phyloP scores from a whole-genome alignment of 2,797 vertebrate species.

The Aselliscus stoliczkanus region DNA sequence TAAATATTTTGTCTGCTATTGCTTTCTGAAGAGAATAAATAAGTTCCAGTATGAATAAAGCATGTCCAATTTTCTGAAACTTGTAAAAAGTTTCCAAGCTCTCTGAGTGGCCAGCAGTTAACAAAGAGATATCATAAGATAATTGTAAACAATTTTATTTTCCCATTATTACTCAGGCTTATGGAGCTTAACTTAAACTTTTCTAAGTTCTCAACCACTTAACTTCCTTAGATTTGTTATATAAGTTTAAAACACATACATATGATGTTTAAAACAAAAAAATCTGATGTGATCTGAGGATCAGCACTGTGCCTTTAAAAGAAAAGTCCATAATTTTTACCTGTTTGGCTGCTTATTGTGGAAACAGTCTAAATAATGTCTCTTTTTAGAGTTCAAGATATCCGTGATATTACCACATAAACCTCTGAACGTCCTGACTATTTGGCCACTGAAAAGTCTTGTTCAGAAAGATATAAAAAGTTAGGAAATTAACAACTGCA shows the following conservation, averaged over 20 bases:
- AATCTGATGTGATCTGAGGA: background rate
- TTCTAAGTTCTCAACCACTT: background rate
- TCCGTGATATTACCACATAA: conserved; percentile 91
- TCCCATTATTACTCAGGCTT: background rate
- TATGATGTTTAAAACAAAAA: background rate
- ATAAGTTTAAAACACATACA: background rate
- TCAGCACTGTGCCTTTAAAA: background rate
- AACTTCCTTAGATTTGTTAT: background rate
- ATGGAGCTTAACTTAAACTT: background rate
- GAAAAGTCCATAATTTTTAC: background rate
- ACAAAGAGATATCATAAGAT: background rate
- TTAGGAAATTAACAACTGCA: conserved; percentile 85
- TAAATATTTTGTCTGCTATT: background rate
- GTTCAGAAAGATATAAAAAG: conserved; percentile 90
- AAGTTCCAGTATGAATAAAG: background rate
- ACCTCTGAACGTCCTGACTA: conserved; percentile 89
- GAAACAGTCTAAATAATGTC: conserved; percentile 48
- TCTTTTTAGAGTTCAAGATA: conserved; percentile 20
- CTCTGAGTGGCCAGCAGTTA: background rate
- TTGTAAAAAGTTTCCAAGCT: background rate
- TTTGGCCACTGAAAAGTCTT: conserved; percentile 93
- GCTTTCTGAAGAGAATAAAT: background rate
- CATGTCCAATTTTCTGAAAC: background rate
- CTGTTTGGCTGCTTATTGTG: background rate
- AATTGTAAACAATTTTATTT: conserved; percentile 30